phyloP scores from a whole-genome alignment of 2,113 vertebrate genomes.

The Nycticryphes semicollaris region DNA sequence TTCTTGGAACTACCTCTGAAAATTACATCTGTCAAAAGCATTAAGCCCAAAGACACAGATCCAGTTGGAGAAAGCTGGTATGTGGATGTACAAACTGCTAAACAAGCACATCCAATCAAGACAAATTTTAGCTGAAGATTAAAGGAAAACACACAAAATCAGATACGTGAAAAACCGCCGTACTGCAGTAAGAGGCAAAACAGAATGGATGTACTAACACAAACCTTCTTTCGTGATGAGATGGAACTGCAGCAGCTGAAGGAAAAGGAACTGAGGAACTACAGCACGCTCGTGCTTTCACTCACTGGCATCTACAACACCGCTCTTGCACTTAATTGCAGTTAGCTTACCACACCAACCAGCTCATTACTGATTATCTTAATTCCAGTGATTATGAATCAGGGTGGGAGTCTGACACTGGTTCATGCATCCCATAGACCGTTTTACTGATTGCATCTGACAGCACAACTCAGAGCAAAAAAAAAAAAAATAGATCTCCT shows the following conservation, averaged over 20 bases:
- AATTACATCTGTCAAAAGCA: not conserved
- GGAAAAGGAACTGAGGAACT: not conserved
- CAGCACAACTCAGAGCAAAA: not conserved
- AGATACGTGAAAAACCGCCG: not conserved
- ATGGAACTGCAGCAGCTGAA: not conserved
- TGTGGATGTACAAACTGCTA: not conserved
- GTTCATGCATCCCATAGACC: constrained; percentile 24
- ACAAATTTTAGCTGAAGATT: constrained; percentile 8
- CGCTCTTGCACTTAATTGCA: constrained; percentile 32
- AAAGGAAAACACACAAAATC: not conserved
- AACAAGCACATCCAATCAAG: not conserved
- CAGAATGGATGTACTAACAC: not conserved
- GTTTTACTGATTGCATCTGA: not conserved
- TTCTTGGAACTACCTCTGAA: not conserved
- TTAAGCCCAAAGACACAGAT: constrained; percentile 13
- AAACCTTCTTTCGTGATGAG: not conserved
- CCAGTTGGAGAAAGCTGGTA: not conserved
- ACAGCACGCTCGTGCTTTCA: not conserved
- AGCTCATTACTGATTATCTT: constrained; percentile 43
- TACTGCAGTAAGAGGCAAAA: not conserved
- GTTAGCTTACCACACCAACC: constrained; percentile 42
- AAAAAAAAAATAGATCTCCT: not conserved
- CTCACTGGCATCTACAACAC: not conserved
- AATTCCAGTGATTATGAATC: constrained; percentile 43
- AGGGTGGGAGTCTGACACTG: constrained; percentile 7